Evolutionary conservation across 2,888 invertebrate genomes (phyloP), one percentile per base, ranked within the genome.

Genomic region (Scaptodrosophila latifasciaeformis): DNA sequence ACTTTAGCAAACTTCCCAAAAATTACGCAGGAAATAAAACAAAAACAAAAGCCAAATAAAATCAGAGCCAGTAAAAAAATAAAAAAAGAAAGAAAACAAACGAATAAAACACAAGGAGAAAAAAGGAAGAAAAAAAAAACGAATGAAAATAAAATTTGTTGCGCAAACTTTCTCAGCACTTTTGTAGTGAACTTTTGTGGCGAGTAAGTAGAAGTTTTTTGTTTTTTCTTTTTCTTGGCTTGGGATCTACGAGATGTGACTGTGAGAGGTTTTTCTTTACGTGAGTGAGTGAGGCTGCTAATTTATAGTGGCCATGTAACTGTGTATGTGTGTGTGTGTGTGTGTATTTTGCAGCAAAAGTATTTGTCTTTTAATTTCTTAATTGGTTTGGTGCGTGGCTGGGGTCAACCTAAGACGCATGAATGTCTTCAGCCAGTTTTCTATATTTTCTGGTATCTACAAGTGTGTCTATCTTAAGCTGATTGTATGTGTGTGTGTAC

Each of bases 291-390:
- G 42, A 43, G 21, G 35, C 46, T 56, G 56, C 43, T 53, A 53
- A 47, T 46, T 53, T 46, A 18, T 31, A 46, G 34, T 19, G 19
- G 15, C 2, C 39, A 19, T 27, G 29, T 42, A 10, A 15, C 17
- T 52, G 27, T 59, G 49, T 65, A 55, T 65, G 49, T 52, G 24
- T 58, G 30, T 53, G 31, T 47, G 44, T 39, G 35, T 40, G 44
- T 24, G 42, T 46, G 37, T 10, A 35, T 49, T 10, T 34, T 5
- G 34, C 29, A 51, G 59, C 42, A 57, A 43, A 55, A 62, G 67
- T 80, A 69, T 80, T 74, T 79, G 67, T 68, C 71, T 70, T 82
- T 76, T 74, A 81, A 83, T 81, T 83, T 81, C 76, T 78, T 83
- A 81, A 81, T 83, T 83, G 82, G 68, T 69, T 81, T 59, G 61